A percentile compares a stretch with the other conserved stretches of the same genome.
These are phyloP conservation scores for Sarcophaga caerulescens DNA, from an alignment of 2,888 invertebrate genomes.

Conservation along the genomic window DNA sequence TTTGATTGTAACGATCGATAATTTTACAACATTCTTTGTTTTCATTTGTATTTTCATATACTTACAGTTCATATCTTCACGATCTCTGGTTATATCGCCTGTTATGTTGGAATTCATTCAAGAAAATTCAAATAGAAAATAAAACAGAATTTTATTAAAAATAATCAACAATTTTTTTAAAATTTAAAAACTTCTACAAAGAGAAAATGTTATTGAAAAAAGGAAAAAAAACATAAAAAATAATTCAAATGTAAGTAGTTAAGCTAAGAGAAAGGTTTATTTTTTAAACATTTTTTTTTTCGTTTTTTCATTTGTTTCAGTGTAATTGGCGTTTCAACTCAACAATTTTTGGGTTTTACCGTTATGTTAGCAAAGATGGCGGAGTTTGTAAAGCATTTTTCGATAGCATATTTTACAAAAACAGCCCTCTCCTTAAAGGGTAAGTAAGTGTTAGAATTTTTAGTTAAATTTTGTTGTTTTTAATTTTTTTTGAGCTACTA, in stretches of 20 bases:
- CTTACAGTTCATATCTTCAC: constrained; percentile 90
- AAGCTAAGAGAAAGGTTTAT: constrained; percentile 70
- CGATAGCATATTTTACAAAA: constrained; percentile 32
- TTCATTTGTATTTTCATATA: constrained; percentile 72
- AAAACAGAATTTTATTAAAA: constrained; percentile 29
- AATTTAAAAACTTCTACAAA: constrained; percentile 15
- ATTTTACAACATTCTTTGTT: not conserved
- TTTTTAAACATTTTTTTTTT: constrained; percentile 70
- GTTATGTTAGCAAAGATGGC: constrained; percentile 44
- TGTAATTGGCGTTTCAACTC: constrained; percentile 57
- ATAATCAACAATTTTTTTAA: constrained; percentile 3
- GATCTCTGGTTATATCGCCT: constrained; percentile 89
- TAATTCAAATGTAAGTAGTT: constrained; percentile 16
- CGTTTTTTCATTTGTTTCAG: constrained; percentile 57
- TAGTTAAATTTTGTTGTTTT: constrained; percentile 19
- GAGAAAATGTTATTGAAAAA: constrained; percentile 19
- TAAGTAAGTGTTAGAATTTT: constrained; percentile 48
- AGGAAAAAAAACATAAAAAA: not conserved
- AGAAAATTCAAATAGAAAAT: constrained; percentile 30
- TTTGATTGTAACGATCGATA: not conserved
- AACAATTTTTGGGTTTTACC: constrained; percentile 1
- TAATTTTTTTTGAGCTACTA: constrained; percentile 17
- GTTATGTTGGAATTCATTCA: constrained; percentile 74
- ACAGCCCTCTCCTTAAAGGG: constrained; percentile 36
- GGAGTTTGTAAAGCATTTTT: constrained; percentile 30